Percentiles rank a stretch among this genome's conserved stretches.
Evolutionary conservation across 1,140 invertebrate species (phyloP).

Genomic region (Periplaneta americana): DNA sequence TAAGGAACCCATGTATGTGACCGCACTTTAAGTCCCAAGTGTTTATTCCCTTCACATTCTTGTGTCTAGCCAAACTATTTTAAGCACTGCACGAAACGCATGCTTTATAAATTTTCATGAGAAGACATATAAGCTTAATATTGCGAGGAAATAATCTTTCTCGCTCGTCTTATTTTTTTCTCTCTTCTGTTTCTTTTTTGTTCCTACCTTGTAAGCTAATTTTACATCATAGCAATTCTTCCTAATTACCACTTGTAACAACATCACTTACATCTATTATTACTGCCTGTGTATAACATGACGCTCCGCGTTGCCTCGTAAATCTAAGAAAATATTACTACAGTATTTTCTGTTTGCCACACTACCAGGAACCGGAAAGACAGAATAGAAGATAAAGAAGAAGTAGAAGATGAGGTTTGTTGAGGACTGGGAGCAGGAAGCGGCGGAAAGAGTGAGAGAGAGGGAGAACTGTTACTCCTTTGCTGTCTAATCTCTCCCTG

Average conservation of each 20-base stretch:
- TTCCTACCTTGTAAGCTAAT: not conserved
- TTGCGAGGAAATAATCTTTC: not conserved
- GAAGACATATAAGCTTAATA: not conserved
- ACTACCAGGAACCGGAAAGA: not conserved
- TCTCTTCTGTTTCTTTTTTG: not conserved
- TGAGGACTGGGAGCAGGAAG: not conserved
- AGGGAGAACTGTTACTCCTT: not conserved
- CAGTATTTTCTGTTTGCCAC: not conserved
- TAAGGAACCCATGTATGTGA: no score
- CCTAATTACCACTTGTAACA: not conserved
- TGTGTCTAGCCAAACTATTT: not conserved
- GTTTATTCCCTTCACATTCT: no score
- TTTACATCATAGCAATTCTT: not conserved
- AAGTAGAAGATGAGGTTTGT: not conserved
- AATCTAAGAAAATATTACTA: not conserved
- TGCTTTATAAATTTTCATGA: not conserved
- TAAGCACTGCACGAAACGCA: no score
- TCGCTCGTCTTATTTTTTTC: not conserved
- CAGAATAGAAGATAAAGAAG: not conserved
- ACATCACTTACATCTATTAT: not conserved
- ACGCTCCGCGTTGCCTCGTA: not conserved
- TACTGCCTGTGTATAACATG: not conserved
- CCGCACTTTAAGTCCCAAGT: no score
- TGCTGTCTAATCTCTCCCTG: not conserved
- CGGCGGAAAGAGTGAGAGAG: not conserved